A percentile compares a stretch with the other conserved stretches of the same genome.
Conservation (phyloP, 2,888 invertebrate species). For the Cantharis nigra region DNA sequence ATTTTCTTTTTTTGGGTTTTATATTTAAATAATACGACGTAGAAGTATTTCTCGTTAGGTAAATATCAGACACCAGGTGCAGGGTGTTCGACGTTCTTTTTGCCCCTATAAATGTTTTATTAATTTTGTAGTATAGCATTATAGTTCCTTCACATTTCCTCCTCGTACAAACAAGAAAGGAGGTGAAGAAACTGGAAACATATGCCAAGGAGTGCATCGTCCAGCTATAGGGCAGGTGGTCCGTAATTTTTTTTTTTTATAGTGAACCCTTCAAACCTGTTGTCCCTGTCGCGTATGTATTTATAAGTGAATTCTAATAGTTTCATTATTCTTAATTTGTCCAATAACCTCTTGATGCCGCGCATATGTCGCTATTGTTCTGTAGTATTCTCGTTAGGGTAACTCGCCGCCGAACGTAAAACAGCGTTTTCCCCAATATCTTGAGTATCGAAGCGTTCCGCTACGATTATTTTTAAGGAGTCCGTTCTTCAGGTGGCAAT, state of each 20-base stretch:
- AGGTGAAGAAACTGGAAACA: constrained; percentile 46
- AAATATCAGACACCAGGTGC: constrained; percentile 18
- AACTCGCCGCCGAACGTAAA: not conserved
- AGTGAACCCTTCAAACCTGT: constrained; percentile 35
- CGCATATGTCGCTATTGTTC: constrained; percentile 27
- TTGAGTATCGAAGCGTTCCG: not conserved
- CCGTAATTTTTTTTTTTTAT: constrained; percentile 35
- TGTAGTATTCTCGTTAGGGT: not conserved
- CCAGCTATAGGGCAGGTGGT: constrained; percentile 40
- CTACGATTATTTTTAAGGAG: not conserved
- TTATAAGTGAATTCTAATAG: constrained; percentile 34
- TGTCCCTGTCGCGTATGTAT: constrained; percentile 29
- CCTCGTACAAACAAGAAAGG: constrained; percentile 36
- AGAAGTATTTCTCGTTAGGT: not conserved
- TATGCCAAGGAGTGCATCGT: constrained; percentile 43
- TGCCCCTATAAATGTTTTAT: constrained; percentile 41
- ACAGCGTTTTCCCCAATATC: not conserved
- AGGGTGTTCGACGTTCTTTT: constrained; percentile 8
- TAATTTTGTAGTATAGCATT: constrained; percentile 37
- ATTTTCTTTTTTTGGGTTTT: not conserved
- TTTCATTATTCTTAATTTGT: constrained; percentile 38
- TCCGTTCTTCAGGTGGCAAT: constrained; percentile 13
- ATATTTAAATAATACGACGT: not conserved
- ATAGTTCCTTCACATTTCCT: constrained; percentile 36
- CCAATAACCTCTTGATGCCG: constrained; percentile 27